Evolutionary conservation across 2,797 vertebrate genomes (phyloP).

Genomic region (Neoniphon sammara): DNA sequence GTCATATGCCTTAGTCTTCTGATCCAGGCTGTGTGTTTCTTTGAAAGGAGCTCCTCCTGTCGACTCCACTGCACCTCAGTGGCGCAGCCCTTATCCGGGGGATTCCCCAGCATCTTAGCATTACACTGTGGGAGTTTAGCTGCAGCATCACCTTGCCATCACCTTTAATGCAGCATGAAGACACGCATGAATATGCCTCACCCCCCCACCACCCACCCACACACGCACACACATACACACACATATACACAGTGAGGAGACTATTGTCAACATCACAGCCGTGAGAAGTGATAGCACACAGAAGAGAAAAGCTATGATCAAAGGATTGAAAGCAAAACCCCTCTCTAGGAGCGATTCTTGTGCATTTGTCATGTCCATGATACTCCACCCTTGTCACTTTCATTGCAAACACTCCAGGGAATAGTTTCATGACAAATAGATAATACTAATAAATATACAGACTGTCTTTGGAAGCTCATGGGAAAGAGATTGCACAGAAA

Average conservation of each 20-base stretch:
- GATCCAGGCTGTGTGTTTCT: neutral
- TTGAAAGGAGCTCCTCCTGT: conserved; percentile 32
- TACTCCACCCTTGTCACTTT: conserved; percentile 28
- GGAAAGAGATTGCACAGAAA: conserved; percentile 23
- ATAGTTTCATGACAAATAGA: conserved; percentile 30
- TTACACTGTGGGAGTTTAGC: conserved; percentile 27
- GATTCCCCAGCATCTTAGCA: conserved; percentile 43
- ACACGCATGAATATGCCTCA: conserved; percentile 5
- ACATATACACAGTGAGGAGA: neutral
- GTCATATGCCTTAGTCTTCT: too few relatives aligned
- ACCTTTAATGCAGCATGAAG: conserved; percentile 31
- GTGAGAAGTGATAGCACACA: conserved; percentile 28
- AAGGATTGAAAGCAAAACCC: conserved; percentile 13
- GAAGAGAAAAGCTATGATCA: conserved; percentile 40
- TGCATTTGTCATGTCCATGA: conserved; percentile 39
- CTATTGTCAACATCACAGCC: conserved; percentile 22
- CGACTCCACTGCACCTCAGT: conserved; percentile 18
- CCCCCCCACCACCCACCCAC: neutral
- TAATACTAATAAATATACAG: conserved; percentile 44
- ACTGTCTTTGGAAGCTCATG: conserved; percentile 16
- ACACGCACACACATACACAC: neutral
- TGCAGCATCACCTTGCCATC: conserved; percentile 46
- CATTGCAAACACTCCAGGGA: conserved; percentile 28
- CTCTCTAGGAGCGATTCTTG: conserved; percentile 29
- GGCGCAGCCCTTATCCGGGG: conserved; percentile 26